Conservation (phyloP, 2,888 invertebrate species). For the Penaeus monodon region DNA sequence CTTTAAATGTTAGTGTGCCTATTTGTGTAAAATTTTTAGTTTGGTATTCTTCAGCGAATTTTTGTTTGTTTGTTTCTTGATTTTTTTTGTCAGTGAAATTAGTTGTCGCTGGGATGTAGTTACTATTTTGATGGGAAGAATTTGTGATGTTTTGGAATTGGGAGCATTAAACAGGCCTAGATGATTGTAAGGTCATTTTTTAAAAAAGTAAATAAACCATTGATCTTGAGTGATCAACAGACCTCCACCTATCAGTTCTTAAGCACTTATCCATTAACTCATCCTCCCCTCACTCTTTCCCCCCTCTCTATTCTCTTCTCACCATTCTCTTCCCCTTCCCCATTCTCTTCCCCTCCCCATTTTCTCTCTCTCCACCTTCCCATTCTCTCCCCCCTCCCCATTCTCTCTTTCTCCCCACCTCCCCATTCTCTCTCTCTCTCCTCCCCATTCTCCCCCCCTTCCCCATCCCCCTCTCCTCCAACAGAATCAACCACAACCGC, state of each 20-base stretch:
- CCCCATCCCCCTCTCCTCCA: neutral
- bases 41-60: no score
- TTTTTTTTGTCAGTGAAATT: no score
- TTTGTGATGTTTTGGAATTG: no score
- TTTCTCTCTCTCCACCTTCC: neutral
- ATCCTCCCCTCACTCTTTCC: neutral
- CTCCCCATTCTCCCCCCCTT: neutral
- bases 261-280: neutral
- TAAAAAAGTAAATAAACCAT: no score
- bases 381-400: neutral
- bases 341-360: neutral
- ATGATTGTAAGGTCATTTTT: no score
- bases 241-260: no score
- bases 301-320: neutral
- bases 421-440: neutral
- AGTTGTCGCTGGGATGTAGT: no score
- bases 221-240: neutral
- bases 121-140: no score
- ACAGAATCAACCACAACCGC: constrained; percentile 6
- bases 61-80: no score
- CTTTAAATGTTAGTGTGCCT: neutral
- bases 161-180: no score
- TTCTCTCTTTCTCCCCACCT: neutral
- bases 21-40: neutral
- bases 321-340: neutral